Conservation (phyloP, 2,797 vertebrate genomes). For the Periophthalmus magnuspinnatus region DNA sequence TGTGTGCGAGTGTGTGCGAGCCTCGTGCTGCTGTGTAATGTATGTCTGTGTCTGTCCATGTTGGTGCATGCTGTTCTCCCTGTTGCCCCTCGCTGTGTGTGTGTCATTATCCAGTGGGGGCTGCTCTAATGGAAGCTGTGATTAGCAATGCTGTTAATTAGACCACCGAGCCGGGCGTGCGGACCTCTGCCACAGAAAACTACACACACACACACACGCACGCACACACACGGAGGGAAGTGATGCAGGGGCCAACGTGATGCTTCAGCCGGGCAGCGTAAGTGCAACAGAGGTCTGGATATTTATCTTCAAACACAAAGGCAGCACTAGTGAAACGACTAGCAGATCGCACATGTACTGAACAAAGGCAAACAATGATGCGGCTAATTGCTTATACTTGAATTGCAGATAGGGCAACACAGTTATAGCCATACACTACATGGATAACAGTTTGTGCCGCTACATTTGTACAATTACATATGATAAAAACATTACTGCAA, state of each 20-base stretch:
- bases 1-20: conserved; percentile 23
- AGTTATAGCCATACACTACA: conserved; percentile 9
- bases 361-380: conserved; percentile 52
- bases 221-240: conserved; percentile 18
- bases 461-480: conserved; percentile 14
- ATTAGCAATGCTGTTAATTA: conserved; percentile 81
- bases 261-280: conserved; percentile 24
- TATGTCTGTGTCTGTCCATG: conserved; percentile 64
- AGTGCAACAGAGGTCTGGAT: conserved; percentile 35
- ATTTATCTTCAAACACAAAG: conserved; percentile 22
- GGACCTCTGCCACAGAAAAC: conserved; percentile 62
- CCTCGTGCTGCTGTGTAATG: conserved; percentile 51
- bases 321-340: conserved; percentile 15
- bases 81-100: conserved; percentile 74
- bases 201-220: conserved; percentile 12
- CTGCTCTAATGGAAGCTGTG: conserved; percentile 77
- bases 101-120: conserved; percentile 77
- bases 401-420: conserved; percentile 29
- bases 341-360: conserved; percentile 37
- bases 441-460: conserved; percentile 11
- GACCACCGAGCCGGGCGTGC: conserved; percentile 70
- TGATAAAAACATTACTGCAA: background rate
- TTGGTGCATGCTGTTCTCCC: conserved; percentile 71
- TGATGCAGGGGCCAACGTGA: conserved; percentile 26
- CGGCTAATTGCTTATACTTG: conserved; percentile 50